Evolutionary conservation across 2,113 vertebrate species (phyloP), one percentile per base, ranked within the genome.

Genomic region (Rhegmatorhina hoffmannsi): DNA sequence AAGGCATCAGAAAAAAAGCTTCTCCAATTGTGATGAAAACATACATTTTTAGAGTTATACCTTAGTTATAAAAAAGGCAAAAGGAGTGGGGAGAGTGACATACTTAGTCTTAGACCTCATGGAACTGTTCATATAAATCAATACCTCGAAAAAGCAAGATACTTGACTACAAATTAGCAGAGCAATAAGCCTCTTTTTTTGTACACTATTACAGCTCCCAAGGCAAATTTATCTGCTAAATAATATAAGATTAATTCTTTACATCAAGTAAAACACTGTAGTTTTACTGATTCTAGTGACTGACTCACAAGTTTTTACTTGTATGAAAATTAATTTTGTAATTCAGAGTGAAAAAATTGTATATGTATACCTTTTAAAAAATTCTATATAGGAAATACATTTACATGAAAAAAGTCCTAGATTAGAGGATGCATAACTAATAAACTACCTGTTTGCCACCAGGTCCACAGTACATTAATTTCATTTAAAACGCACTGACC

Each of bases 401-500:
- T 97, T 97, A 92, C 90, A 89, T 91, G 81, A 95, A 96, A 94
- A 92, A 94, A 87, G 93, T 90, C 84, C 90, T 97, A 94, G 95
- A 97, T 96, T 63, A 95, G 95, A 86, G 97, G 98, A 98, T 98
- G 97, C 97, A 98, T 98, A 98, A 98, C 98, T 99, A 98, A 99
- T 98, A 98, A 92, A 98, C 98, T 99, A 97, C 98, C 98, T 98
- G 97, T 97, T 98, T 98, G 98, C 98, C 97, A 98, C 97, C 97
- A 85, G 96, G 97, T 97, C 98, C 97, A 99, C 99, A 99, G 98
- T 99, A 99, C 98, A 99, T 99, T 99, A 99, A 99, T 99, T 99
- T 99, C 98, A 99, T 99, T 99, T 99, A 99, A 99, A 99, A 99
- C 96, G 98, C 99, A 98, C 98, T 99, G 98, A 99, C 99, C 98